phyloP scores from a whole-genome alignment of 2,113 vertebrate genomes.

The Phyllostomus discolor region DNA sequence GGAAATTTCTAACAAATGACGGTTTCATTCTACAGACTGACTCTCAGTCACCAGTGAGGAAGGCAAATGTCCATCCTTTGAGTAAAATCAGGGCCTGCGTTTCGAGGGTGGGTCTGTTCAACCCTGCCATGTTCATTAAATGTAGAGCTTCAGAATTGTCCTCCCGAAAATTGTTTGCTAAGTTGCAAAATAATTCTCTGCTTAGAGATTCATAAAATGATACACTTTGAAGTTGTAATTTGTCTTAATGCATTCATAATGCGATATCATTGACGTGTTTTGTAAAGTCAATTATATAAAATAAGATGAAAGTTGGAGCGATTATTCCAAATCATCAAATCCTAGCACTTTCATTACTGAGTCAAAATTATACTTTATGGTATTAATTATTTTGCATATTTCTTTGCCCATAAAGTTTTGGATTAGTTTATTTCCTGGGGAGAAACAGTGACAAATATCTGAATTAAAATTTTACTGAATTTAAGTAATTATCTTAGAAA shows the following conservation, averaged over 20 bases:
- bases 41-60: not conserved
- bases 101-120: not conserved
- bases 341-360: conserved; percentile 15
- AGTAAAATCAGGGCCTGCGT: conserved; percentile 18
- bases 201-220: conserved; percentile 42
- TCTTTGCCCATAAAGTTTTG: conserved; percentile 27
- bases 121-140: conserved; percentile 3
- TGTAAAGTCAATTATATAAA: conserved; percentile 48
- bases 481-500: conserved; percentile 1
- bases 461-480: not conserved
- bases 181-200: conserved; percentile 34
- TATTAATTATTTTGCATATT: conserved; percentile 36
- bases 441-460: not conserved
- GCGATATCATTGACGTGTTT: conserved; percentile 26
- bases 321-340: conserved; percentile 50
- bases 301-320: conserved; percentile 21
- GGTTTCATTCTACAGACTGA: not conserved
- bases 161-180: conserved; percentile 24
- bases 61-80: not conserved
- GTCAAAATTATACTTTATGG: conserved; percentile 20
- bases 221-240: conserved; percentile 42
- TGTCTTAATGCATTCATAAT: conserved; percentile 47
- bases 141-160: conserved; percentile 12
- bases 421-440: conserved; percentile 12
- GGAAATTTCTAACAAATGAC: not conserved